Base-by-base conservation (phyloP, 2,888 invertebrate genomes). In the Drosophila histrio region DNA sequence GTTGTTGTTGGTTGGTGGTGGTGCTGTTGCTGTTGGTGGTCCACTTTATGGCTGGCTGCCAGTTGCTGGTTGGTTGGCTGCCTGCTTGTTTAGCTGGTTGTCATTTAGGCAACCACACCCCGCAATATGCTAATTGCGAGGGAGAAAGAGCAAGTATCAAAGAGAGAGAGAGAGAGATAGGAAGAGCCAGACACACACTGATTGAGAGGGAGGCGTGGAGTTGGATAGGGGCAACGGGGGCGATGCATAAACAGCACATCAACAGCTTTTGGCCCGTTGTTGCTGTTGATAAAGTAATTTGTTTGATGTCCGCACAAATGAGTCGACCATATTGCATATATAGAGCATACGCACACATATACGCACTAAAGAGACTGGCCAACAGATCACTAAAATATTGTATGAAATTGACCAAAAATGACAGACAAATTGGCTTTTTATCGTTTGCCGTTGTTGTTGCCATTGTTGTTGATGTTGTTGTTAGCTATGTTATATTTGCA, bases 391-490 rank as follows among this genome's bases (percentile, higher is more conserved):
- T 79, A 86, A 88, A 87, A 87, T 83, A 88, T 86, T 88, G 87
- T 84, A 63, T 72, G 79, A 88, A 88, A 87, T 88, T 87, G 79
- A 81, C 87, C 80, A 83, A 85, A 85, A 88, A 78, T 85, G 88
- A 83, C 85, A 85, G 88, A 85, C 85, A 85, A 88, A 85, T 85
- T 85, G 85, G 77, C 87, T 80, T 83, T 73, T 85, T 86, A 85
- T 83, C 79, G 88, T 60, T 70, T 17, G 67, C 41, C 34, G 67
- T 52, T 68, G 44, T 60, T 63, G 44, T 47, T 67, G 36, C 26
- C 26, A 26, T 32, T 70, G 58, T 53, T 56, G 57, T 34, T 57
- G 58, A 36, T 52, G 57, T 30, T 56, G 56, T 53, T 65, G 52
- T 38, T 58, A 21, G 49, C 17, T 49, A 41, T 74, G 61, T 68